A percentile compares a stretch with the other conserved stretches of the same genome.
Conservation (phyloP, 37 sponge, comb jelly and placozoan genomes). For the Lycopodina hypogea region DNA sequence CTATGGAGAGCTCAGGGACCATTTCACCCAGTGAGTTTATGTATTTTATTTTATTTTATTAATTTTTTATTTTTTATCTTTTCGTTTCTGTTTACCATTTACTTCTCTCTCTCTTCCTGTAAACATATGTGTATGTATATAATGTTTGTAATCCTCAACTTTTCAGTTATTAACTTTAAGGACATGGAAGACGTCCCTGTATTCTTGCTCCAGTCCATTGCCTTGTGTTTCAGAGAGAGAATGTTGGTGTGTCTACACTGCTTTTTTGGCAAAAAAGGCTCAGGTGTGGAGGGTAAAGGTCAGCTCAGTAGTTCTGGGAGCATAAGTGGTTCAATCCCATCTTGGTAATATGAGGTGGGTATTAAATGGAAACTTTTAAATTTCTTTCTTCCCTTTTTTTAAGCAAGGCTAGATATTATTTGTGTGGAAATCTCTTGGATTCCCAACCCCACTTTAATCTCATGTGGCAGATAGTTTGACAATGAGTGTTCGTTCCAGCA, state of each 20-base stretch:
- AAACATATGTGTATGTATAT: too few species aligned
- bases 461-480: constrained; percentile 35
- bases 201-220: constrained; percentile 15
- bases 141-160: constrained; percentile 7
- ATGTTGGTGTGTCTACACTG: constrained; percentile 38
- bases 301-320: constrained; percentile 9
- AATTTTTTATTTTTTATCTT: too few species aligned
- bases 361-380: too few species aligned
- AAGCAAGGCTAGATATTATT: too few species aligned
- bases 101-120: too few species aligned
- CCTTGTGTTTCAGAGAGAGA: constrained; percentile 6
- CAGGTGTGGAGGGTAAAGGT: background rate
- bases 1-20: too few species aligned
- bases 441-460: too few species aligned
- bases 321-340: constrained; percentile 46
- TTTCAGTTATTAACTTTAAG: constrained; percentile 29
- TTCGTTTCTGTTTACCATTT: too few species aligned
- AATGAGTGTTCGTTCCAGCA: constrained; percentile 38
- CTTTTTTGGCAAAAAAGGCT: constrained; percentile 44
- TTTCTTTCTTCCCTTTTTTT: too few species aligned
- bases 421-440: too few species aligned
- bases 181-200: constrained; percentile 23
- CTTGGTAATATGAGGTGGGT: constrained; percentile 36
- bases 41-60: too few species aligned
- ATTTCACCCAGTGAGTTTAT: too few species aligned